These are phyloP conservation scores for Lates calcarifer DNA, from an alignment of 2,113 vertebrate genomes.

Conservation along the genomic window DNA sequence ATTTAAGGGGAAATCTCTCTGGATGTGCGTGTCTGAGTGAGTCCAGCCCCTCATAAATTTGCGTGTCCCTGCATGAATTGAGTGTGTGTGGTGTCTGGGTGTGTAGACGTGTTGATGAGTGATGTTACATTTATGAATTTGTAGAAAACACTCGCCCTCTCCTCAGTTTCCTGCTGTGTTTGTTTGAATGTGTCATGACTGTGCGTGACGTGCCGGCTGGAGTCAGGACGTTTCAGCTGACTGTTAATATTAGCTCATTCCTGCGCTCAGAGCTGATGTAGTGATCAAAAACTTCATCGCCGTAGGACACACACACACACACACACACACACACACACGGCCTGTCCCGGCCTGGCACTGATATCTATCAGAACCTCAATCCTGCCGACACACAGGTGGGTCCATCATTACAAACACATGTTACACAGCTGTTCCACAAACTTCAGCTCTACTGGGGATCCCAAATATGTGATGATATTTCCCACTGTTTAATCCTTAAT, in stretches of 20 bases:
- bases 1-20: neutral
- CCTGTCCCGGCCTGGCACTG: conserved; percentile 12
- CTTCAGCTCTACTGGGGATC: neutral
- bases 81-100: neutral
- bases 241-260: conserved; percentile 54
- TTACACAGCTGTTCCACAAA: neutral
- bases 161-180: conserved; percentile 45
- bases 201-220: conserved; percentile 23
- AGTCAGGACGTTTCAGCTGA: conserved; percentile 16
- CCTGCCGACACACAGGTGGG: conserved; percentile 15
- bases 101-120: conserved; percentile 26
- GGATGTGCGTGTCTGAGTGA: neutral
- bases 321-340: conserved; percentile 12
- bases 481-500: neutral
- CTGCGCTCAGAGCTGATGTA: conserved; percentile 7
- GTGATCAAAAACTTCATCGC: conserved; percentile 42
- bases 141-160: neutral
- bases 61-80: neutral
- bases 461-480: neutral
- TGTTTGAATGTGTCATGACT: conserved; percentile 60
- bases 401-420: conserved; percentile 24
- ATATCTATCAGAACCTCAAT: conserved; percentile 8
- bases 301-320: neutral
- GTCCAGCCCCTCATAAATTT: neutral
- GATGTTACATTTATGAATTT: neutral